Base-by-base conservation (phyloP, 2,888 invertebrate genomes). In the Cryptocephalus primarius region DNA sequence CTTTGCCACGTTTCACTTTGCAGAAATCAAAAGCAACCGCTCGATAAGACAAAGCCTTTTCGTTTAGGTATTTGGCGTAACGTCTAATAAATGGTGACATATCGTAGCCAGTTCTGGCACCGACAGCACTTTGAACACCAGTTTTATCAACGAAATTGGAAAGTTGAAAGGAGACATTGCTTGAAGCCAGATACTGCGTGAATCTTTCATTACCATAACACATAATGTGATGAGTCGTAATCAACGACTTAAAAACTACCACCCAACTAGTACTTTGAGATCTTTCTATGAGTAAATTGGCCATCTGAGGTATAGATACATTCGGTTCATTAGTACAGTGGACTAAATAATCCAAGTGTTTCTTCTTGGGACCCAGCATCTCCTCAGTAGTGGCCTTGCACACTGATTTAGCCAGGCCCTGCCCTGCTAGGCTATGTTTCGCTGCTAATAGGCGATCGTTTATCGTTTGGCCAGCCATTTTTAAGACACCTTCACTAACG, bases 341-440 rank as follows among this genome's bases (percentile, higher is more conserved):
- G 66, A 99, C 87, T 74, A 99, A 80, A 82, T 99, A 99, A 75
- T 99, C 99, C 74, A 99, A 85, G 80, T 99, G 99, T 78, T 99
- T 99, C 83, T 96, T 96, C 80, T 99, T 99, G 55, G 99, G 99
- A 57, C 94, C 96, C 75, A 97, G 91, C 77, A 97, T 83, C 79
- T 99, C 99, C 80, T 99, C 99, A 60, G 99, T 99, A 58, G 99
- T 99, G 54, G 99, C 96, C 81, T 99, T 99, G 80, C 99, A 97
- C 62, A 99, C 97, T 60, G 96, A 93, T 79, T 99, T 99, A 55
- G 97, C 99, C 67, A 99, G 80, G 63, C 97, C 96, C 79, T 97
- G 97, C 65, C 99, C 99, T 72, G 97, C 95, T 72, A 99, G 83
- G 75, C 95, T 96, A 78, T 97, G 95, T 72, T 92, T 89, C 60